Evolutionary conservation across 1,140 invertebrate species (phyloP), one percentile per base, ranked within the genome.

Genomic region (Drosophila repleta): DNA sequence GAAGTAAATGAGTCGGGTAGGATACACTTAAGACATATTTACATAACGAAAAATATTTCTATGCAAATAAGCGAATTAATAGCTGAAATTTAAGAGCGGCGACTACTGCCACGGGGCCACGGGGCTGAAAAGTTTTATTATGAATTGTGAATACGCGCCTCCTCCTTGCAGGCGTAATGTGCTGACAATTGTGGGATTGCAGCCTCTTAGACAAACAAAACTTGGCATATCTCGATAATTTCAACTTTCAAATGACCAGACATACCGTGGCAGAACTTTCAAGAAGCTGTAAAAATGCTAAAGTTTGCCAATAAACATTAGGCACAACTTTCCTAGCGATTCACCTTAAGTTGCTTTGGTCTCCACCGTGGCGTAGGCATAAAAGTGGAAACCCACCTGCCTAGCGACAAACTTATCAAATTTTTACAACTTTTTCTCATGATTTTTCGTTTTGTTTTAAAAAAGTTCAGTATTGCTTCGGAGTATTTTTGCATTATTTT

Each of bases 241-340:
- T 85, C 62, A 85, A 88, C 75, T 85, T 88, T 81, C 73, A 76
- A 88, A 87, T 88, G 82, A 83, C 83, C 82, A 78, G 61, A 37
- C 67, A 71, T 37, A 4, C 39, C 45, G 45, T 20, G 39, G 15
- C 39, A 4, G 65, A 85, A 85, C 74, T 85, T 87, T 74, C 35
- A 18, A 52, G 79, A 89, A 81, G 66, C 72, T 82, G 77, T 81
- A 85, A 90, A 90, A 85, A 79, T 85, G 68, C 62, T 90, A 90
- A 90, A 90, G 78, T 90, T 89, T 85, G 55, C 43, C 85, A 90
- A 90, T 90, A 90, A 90, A 90, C 85, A 90, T 90, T 88, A 88
- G 80, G 85, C 76, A 77, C 71, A 90, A 85, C 74, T 89, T 80
- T 79, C 46, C 62, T 52, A 41, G 56, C 77, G 66, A 69, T 78